phyloP scores from a whole-genome alignment of 2,113 vertebrate genomes.

The Xiphias gladius region DNA sequence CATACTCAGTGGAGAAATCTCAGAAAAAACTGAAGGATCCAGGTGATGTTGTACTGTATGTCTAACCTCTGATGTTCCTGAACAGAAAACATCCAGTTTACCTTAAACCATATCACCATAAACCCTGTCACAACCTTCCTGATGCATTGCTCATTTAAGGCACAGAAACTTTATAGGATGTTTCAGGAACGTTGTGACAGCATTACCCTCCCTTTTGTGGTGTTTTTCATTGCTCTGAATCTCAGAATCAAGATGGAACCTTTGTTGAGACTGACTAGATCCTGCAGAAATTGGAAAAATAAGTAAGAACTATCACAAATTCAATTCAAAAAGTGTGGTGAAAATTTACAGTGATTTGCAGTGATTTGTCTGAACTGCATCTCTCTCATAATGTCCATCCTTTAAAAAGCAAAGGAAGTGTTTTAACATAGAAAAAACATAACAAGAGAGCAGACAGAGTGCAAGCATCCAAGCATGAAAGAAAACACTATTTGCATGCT shows the following conservation, averaged over 20 bases:
- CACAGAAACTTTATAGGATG: slow-evolving; percentile 11
- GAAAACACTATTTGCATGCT: slow-evolving; percentile 15
- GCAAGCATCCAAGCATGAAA: slow-evolving; percentile 30
- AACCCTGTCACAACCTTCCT: slow-evolving; percentile 61
- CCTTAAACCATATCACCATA: slow-evolving; percentile 56
- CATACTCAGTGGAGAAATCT: slow-evolving; percentile 87
- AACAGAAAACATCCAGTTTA: slow-evolving; percentile 76
- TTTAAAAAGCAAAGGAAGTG: not conserved
- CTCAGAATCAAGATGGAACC: slow-evolving; percentile 85
- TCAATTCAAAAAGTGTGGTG: not conserved
- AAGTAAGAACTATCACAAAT: not conserved
- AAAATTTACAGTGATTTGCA: not conserved
- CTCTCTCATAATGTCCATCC: not conserved
- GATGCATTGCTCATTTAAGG: slow-evolving; percentile 22
- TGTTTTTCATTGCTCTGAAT: slow-evolving; percentile 76
- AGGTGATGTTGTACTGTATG: slow-evolving; percentile 93
- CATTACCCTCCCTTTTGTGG: slow-evolving; percentile 1
- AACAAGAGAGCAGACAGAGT: slow-evolving; percentile 9
- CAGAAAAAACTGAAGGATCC: slow-evolving; percentile 89
- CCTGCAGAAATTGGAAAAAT: not conserved
- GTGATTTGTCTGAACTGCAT: not conserved
- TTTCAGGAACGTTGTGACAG: slow-evolving; percentile 65
- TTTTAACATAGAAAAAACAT: not conserved
- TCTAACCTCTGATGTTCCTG: slow-evolving; percentile 87
- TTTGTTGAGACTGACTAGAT: slow-evolving; percentile 11